Evolutionary conservation across 2,888 invertebrate genomes (phyloP).

Genomic region (Spisula solida): DNA sequence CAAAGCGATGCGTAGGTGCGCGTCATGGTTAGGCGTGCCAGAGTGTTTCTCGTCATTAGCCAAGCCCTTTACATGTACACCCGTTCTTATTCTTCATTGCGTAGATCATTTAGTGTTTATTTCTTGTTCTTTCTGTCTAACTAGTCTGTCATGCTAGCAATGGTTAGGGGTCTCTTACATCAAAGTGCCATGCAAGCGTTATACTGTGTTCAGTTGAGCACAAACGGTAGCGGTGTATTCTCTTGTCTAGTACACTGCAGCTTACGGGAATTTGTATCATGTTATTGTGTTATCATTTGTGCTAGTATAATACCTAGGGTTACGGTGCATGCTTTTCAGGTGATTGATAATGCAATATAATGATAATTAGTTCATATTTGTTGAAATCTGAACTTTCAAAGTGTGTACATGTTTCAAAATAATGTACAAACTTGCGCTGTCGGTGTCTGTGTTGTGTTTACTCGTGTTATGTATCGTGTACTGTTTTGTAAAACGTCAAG

Average conservation of each 20-base stretch:
- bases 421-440: not conserved
- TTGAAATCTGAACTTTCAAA: not conserved
- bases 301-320: not conserved
- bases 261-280: not conserved
- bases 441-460: not conserved
- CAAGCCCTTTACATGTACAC: not conserved
- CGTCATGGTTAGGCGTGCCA: not conserved
- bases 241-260: not conserved
- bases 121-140: not conserved
- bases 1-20: not conserved
- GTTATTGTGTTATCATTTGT: not conserved
- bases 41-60: not conserved
- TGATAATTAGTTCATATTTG: not conserved
- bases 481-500: not conserved
- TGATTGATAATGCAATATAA: not conserved
- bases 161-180: not conserved
- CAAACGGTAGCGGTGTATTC: not conserved
- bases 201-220: not conserved
- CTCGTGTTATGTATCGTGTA: not conserved
- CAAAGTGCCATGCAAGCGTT: not conserved
- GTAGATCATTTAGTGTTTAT: not conserved
- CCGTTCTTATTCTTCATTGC: not conserved
- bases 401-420: not conserved
- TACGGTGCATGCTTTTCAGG: slow-evolving; percentile 2
- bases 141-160: not conserved